Conservation (phyloP, 2,113 vertebrate genomes). For the Pavo muticus region DNA sequence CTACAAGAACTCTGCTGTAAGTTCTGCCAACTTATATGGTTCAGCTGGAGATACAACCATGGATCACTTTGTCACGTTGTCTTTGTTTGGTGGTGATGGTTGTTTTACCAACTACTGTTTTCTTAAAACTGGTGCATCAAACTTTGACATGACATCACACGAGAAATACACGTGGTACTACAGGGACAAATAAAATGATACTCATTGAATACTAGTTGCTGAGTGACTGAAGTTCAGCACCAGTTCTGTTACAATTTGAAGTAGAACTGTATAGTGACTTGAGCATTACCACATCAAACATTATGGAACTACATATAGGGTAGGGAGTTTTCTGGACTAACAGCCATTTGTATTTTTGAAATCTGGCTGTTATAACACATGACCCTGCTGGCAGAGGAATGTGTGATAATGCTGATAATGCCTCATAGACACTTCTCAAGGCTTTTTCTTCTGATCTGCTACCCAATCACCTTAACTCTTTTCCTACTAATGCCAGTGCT, state of each 20-base stretch:
- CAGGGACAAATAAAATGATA: background rate
- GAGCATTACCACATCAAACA: background rate
- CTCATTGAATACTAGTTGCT: background rate
- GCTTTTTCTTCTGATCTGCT: background rate
- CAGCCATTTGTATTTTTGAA: background rate
- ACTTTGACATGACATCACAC: background rate
- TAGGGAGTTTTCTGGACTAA: background rate
- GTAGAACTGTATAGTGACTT: background rate
- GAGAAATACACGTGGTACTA: background rate
- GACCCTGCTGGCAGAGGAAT: background rate
- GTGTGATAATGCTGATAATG: background rate
- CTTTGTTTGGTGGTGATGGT: background rate
- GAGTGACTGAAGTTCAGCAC: background rate
- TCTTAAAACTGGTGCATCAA: background rate
- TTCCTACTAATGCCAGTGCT: background rate
- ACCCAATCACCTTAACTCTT: background rate
- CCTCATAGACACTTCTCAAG: background rate
- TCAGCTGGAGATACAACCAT: background rate
- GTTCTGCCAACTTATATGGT: background rate
- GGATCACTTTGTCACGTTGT: background rate
- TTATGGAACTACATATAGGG: background rate
- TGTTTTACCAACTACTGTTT: background rate
- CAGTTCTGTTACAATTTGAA: background rate
- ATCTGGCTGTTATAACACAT: background rate
- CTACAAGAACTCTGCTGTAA: background rate